Percentiles rank a stretch among this genome's conserved stretches.
These are phyloP conservation scores for Conistra vaccinii DNA, from an alignment of 2,888 invertebrate species.

Conservation along the genomic window DNA sequence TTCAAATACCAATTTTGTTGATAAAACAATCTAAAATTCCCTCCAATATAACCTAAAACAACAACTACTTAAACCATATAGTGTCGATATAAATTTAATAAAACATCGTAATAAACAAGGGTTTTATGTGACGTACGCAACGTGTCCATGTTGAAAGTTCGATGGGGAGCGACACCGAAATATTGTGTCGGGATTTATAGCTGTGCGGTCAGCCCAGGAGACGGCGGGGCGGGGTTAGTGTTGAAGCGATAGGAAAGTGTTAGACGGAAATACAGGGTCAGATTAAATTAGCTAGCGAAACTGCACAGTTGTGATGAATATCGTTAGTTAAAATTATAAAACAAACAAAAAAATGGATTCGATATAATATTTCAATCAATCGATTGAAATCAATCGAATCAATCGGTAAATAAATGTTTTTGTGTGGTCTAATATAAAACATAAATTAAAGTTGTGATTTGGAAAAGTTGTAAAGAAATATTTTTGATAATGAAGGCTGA, in stretches of 20 bases:
- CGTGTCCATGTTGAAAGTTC: slow-evolving; percentile 62
- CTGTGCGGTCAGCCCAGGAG: slow-evolving; percentile 77
- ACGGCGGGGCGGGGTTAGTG: slow-evolving; percentile 59
- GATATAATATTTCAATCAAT: no score
- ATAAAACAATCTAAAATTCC: slow-evolving; percentile 12
- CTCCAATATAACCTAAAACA: slow-evolving; percentile 21
- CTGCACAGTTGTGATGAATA: not conserved
- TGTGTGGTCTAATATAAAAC: no score
- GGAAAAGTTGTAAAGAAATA: no score
- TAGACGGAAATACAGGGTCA: not conserved
- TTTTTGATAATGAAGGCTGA: not conserved
- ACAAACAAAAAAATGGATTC: not conserved
- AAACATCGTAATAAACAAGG: slow-evolving; percentile 62
- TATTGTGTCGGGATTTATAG: slow-evolving; percentile 86
- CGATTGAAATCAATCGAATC: no score
- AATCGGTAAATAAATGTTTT: no score
- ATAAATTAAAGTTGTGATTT: no score
- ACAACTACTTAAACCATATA: slow-evolving; percentile 47
- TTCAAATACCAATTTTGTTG: not conserved
- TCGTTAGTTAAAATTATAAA: no score
- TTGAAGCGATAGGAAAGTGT: slow-evolving; percentile 62
- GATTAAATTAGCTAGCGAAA: not conserved
- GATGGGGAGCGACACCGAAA: slow-evolving; percentile 76
- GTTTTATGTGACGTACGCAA: slow-evolving; percentile 61
- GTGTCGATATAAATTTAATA: slow-evolving; percentile 59